phyloP scores from a whole-genome alignment of 1,140 invertebrate genomes.

The Luehdorfia chinensis region DNA sequence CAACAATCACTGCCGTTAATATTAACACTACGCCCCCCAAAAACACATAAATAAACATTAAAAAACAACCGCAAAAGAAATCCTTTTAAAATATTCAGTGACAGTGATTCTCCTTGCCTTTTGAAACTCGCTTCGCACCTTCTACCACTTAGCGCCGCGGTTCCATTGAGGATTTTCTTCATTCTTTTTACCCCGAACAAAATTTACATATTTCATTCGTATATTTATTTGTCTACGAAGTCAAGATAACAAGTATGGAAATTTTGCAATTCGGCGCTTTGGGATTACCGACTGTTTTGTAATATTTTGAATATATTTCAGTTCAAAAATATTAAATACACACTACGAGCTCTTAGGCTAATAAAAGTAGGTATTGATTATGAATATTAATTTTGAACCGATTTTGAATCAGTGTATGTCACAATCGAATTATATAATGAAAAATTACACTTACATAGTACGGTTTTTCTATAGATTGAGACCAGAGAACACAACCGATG shows the following conservation, averaged over 20 bases:
- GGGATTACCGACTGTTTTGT: constrained; percentile 22
- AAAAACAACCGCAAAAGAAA: constrained; percentile 48
- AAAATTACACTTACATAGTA: too few species aligned
- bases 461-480: too few species aligned
- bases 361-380: too few species aligned
- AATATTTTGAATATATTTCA: too few species aligned
- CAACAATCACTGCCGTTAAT: constrained; percentile 36
- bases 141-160: constrained; percentile 30
- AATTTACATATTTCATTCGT: constrained; percentile 57
- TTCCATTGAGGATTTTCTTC: constrained; percentile 27
- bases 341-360: too few species aligned
- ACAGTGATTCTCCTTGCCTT: constrained; percentile 28
- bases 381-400: too few species aligned
- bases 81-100: constrained; percentile 52
- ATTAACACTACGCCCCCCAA: constrained; percentile 35
- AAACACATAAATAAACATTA: constrained; percentile 58
- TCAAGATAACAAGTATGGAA: constrained; percentile 54
- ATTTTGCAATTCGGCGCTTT: constrained; percentile 33
- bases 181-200: constrained; percentile 38
- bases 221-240: constrained; percentile 38
- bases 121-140: constrained; percentile 42
- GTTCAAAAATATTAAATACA: too few species aligned
- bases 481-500: too few species aligned
- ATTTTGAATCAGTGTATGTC: too few species aligned
- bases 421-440: too few species aligned